Percentiles rank a stretch among this genome's conserved stretches.
Evolutionary conservation across 2,797 vertebrate genomes (phyloP).

Genomic region (Myioborus miniatus): DNA sequence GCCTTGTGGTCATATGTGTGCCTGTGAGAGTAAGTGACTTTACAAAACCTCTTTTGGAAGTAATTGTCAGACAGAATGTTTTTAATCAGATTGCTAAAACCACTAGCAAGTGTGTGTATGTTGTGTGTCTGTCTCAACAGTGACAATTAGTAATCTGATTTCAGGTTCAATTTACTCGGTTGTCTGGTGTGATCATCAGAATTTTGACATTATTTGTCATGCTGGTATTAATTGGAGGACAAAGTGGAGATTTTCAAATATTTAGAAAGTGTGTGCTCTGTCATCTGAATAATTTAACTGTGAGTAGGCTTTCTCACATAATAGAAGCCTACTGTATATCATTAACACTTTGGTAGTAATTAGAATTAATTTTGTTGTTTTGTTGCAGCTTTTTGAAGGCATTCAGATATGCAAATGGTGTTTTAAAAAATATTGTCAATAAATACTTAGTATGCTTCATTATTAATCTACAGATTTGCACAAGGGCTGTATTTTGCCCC

Average conservation of each 20-base stretch:
- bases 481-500: neutral
- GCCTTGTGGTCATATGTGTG: slow-evolving; percentile 99
- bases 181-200: neutral
- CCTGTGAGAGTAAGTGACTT: slow-evolving; percentile 96
- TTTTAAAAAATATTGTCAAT: neutral
- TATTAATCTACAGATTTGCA: neutral
- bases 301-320: neutral
- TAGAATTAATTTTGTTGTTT: neutral
- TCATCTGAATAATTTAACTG: neutral
- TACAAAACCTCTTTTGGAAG: neutral
- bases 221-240: neutral
- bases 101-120: neutral
- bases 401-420: neutral
- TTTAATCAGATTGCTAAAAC: neutral
- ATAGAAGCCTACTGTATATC: neutral
- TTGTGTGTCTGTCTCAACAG: neutral
- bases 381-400: neutral
- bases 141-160: neutral
- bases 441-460: neutral
- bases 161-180: neutral
- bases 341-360: neutral
- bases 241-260: neutral
- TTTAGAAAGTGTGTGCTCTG: neutral
- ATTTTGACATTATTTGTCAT: neutral
- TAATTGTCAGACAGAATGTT: neutral